Base-by-base conservation (phyloP, 2,888 invertebrate species). In the Agonopterix arenella region DNA sequence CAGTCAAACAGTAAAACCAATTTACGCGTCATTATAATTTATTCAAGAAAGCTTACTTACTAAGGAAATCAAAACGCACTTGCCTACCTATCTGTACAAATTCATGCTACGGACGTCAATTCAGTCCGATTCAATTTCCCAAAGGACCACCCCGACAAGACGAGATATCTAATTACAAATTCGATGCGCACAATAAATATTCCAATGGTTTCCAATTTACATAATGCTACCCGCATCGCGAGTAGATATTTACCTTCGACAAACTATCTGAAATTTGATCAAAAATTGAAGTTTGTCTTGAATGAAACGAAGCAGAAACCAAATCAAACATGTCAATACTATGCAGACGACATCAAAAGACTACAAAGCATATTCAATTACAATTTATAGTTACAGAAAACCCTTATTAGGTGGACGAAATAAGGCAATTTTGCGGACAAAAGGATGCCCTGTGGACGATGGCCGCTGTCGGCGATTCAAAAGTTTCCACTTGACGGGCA, bases 391-490 rank as follows among this genome's bases (percentile, higher is more conserved):
- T 84, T 85, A 62, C 66, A 70, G 76, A 75, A 76, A 75, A 73
- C 81, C 81, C 80, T 80, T 85, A 84, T 84, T 85, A 84, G 69
- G 76, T 70, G 73, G 77, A 76, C 75, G 74, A 77, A 81, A 84
- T 83, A 77, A 84, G 81, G 84, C 83, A 84, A 89, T 89, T 88
- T 84, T 57, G 75, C 64, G 81, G 83, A 88, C 85, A 89, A 88
- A 84, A 82, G 84, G 76, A 71, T 68, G 73, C 75, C 84, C 76
- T 68, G 68, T 65, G 61, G 50, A 53, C 56, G 53, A 60, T 60
- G 64, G 70, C 56, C 66, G 75, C 77, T 80, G 81, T 74, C 72
- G 82, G 79, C 81, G 70, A 78, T 83, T 83, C 73, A 73, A 83
- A 85, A 86, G 80, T 88, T 88, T 82, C 80, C 77, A 77, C 73